Evolutionary conservation across 2,888 invertebrate genomes (phyloP).

Genomic region (Eupithecia dodoneata): DNA sequence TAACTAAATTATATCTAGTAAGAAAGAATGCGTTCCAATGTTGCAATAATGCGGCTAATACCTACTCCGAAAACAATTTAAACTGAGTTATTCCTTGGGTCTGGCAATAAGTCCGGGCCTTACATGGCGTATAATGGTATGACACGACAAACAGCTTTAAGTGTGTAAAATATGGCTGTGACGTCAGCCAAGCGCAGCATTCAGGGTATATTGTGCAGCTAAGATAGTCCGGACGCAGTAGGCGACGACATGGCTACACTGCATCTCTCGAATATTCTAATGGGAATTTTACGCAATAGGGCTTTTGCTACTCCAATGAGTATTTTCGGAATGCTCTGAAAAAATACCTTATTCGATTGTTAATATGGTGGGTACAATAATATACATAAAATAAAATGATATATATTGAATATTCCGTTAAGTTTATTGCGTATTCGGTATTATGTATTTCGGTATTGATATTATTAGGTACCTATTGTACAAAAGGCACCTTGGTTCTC

Average conservation of each 20-base stretch:
- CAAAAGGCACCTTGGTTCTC: too few relatives aligned
- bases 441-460: too few relatives aligned
- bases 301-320: slow-evolving; percentile 15
- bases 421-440: too few relatives aligned
- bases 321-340: background rate
- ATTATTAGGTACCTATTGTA: too few relatives aligned
- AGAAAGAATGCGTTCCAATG: slow-evolving; percentile 35
- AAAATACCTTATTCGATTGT: too few relatives aligned
- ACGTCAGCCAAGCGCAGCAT: slow-evolving; percentile 76
- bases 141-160: slow-evolving; percentile 84
- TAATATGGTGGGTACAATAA: too few relatives aligned
- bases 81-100: slow-evolving; percentile 75
- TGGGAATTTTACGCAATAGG: slow-evolving; percentile 30
- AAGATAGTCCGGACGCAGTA: slow-evolving; percentile 63
- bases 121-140: slow-evolving; percentile 83
- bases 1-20: background rate
- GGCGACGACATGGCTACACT: slow-evolving; percentile 51
- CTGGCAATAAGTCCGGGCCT: slow-evolving; percentile 79
- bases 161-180: slow-evolving; percentile 81
- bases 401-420: too few relatives aligned
- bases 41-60: slow-evolving; percentile 68
- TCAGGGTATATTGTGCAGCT: slow-evolving; percentile 69
- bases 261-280: slow-evolving; percentile 38
- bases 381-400: too few relatives aligned
- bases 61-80: slow-evolving; percentile 78